These are phyloP conservation scores for Rhingia rostrata DNA, from an alignment of 2,888 invertebrate genomes.

Conservation along the genomic window DNA sequence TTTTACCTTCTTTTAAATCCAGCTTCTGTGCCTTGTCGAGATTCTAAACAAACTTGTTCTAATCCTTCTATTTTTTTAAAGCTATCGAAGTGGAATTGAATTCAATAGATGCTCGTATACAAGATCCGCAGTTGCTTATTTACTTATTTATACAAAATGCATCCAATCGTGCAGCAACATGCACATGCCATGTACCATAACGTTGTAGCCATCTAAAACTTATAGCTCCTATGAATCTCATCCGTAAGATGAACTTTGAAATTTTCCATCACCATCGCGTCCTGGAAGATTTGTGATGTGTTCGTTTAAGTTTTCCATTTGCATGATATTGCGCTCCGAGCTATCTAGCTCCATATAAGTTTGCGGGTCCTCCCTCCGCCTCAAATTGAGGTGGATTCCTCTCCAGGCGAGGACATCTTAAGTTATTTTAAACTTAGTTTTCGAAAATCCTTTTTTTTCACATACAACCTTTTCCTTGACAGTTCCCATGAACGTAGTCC, in stretches of 20 bases:
- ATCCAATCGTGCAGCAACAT: conserved; percentile 64
- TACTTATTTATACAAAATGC: conserved; percentile 37
- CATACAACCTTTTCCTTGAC: conserved; percentile 72
- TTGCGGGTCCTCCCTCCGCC: neutral
- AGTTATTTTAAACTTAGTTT: conserved; percentile 23
- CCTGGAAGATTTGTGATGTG: conserved; percentile 15
- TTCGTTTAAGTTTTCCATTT: conserved; percentile 22
- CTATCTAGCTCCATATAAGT: conserved; percentile 7
- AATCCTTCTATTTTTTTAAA: neutral
- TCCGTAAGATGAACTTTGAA: conserved; percentile 56
- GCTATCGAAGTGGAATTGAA: neutral
- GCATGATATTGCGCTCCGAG: neutral
- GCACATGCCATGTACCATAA: conserved; percentile 24
- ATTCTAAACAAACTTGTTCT: too few species aligned
- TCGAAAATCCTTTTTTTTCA: neutral
- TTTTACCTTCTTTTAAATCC: too few species aligned
- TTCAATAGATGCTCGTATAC: conserved; percentile 5
- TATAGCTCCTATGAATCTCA: neutral
- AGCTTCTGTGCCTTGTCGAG: too few species aligned
- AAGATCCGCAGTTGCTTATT: conserved; percentile 12
- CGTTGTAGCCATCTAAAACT: neutral
- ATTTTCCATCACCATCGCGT: conserved; percentile 28
- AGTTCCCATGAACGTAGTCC: conserved; percentile 90
- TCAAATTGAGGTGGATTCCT: neutral
- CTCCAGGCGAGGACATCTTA: conserved; percentile 25